Percentiles rank a stretch among this genome's conserved stretches.
Evolutionary conservation across 2,888 invertebrate species (phyloP).

Genomic region (Steinernema carpocapsae): DNA sequence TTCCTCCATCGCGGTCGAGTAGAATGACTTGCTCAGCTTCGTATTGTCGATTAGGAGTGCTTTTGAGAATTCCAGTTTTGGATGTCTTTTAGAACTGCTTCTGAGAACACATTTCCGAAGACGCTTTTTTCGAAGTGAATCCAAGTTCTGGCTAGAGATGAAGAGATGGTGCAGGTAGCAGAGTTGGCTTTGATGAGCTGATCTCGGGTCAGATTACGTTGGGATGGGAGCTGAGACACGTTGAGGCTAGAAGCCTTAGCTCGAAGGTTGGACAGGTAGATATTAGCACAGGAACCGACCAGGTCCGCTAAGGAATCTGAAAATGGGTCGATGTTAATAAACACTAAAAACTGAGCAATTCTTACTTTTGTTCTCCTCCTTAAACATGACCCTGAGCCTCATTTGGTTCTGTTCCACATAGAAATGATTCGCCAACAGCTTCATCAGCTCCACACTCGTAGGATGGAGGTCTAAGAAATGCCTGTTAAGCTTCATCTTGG

Average conservation of each 20-base stretch:
- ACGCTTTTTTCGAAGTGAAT: background rate
- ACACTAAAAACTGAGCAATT: background rate
- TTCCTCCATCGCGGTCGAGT: no score
- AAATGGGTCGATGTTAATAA: background rate
- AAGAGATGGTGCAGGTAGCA: background rate
- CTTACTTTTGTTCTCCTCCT: background rate
- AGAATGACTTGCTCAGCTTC: no score
- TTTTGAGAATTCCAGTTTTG: no score
- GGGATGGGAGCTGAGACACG: background rate
- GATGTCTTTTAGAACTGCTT: no score
- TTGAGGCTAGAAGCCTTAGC: background rate
- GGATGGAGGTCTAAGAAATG: background rate
- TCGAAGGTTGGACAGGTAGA: conserved; percentile 6
- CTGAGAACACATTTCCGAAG: no score
- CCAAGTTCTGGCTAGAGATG: background rate
- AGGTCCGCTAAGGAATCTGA: conserved; percentile 8
- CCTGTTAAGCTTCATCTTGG: background rate
- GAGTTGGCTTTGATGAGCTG: background rate
- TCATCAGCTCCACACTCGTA: conserved; percentile 1
- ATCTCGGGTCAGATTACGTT: background rate
- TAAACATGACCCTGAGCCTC: background rate
- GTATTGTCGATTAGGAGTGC: no score
- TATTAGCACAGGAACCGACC: background rate
- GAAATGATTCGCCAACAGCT: conserved; percentile 28
- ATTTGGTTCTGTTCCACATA: background rate